These are phyloP conservation scores for Aphodius granarius DNA, from an alignment of 2,888 invertebrate genomes.

Conservation along the genomic window DNA sequence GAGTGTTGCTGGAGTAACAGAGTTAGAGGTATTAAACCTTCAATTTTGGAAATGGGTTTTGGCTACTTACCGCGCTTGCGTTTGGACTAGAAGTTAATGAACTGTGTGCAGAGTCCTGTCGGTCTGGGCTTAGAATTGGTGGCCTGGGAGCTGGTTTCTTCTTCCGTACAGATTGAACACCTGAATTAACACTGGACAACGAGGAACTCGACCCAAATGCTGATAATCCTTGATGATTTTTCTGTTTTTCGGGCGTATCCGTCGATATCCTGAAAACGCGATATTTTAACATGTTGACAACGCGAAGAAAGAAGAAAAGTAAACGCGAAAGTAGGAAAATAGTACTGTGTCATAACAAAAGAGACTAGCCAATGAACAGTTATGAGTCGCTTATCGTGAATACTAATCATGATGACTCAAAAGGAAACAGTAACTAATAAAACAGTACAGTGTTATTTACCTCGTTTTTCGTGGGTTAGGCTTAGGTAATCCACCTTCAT, in stretches of 20 bases:
- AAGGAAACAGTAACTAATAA: neutral
- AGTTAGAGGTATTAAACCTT: neutral
- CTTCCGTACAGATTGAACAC: constrained; percentile 56
- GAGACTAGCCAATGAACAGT: neutral
- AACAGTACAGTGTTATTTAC: constrained; percentile 39
- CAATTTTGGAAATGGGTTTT: neutral
- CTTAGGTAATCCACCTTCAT: constrained; percentile 46
- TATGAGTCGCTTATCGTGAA: neutral
- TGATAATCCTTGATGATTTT: neutral
- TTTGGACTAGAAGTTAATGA: constrained; percentile 48
- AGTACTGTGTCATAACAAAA: neutral
- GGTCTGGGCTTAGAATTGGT: constrained; percentile 46
- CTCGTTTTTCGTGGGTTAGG: constrained; percentile 56
- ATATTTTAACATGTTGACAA: constrained; percentile 50
- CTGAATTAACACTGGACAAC: constrained; percentile 45
- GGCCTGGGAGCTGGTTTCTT: constrained; percentile 74
- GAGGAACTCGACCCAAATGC: constrained; percentile 53
- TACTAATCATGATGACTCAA: constrained; percentile 1
- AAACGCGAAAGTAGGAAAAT: neutral
- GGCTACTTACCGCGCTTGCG: constrained; percentile 48
- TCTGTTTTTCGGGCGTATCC: constrained; percentile 45
- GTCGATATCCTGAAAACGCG: constrained; percentile 44
- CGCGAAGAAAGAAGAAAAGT: neutral
- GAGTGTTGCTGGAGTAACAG: constrained; percentile 43
- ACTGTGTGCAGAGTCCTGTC: constrained; percentile 39